Evolutionary conservation across 1,140 invertebrate species (phyloP).

Genomic region (Andricus grossulariae): DNA sequence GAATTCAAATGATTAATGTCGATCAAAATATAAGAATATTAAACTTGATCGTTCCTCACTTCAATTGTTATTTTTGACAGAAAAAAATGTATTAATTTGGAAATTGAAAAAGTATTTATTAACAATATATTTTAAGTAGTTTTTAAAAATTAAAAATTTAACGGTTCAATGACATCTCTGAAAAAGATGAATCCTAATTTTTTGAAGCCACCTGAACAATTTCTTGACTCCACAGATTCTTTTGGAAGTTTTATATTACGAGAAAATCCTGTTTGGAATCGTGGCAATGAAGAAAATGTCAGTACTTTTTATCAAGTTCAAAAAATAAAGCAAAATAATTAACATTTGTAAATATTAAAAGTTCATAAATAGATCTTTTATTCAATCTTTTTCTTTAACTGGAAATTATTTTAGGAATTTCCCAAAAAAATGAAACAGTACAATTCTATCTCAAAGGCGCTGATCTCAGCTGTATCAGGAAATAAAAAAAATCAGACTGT

Average conservation of each 20-base stretch:
- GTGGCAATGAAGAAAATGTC: not conserved
- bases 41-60: too few species aligned
- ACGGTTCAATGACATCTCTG: too few species aligned
- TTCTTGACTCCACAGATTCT: not conserved
- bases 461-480: not conserved
- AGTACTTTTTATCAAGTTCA: not conserved
- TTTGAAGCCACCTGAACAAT: not conserved
- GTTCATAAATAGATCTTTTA: too few species aligned
- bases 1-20: not conserved
- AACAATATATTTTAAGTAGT: too few species aligned
- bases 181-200: not conserved
- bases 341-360: not conserved
- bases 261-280: conserved; percentile 5
- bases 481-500: not conserved
- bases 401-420: not conserved
- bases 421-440: not conserved
- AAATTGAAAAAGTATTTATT: too few species aligned
- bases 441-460: conserved; percentile 2
- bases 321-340: not conserved
- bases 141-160: too few species aligned
- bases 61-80: too few species aligned
- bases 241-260: conserved; percentile 2
- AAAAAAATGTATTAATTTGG: too few species aligned
- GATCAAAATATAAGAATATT: not conserved
- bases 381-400: too few species aligned